These are phyloP conservation scores for Phenacoccus solenopsis DNA, from an alignment of 1,140 invertebrate species.

Conservation along the genomic window DNA sequence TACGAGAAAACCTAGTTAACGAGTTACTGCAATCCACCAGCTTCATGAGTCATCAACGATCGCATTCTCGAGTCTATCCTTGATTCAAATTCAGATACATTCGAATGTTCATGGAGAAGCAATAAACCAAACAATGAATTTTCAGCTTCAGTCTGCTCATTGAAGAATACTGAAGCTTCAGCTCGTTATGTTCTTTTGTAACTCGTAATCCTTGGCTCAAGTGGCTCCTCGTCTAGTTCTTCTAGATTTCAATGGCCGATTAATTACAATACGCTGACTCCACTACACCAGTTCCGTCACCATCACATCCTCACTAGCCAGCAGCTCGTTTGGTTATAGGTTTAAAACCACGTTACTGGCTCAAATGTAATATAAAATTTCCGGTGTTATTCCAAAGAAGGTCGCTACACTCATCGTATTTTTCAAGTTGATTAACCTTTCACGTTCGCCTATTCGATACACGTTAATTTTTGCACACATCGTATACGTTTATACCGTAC, in stretches of 20 bases:
- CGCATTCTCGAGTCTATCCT: too few species aligned
- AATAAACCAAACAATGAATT: too few species aligned
- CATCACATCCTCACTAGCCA: not conserved
- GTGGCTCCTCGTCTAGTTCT: not conserved
- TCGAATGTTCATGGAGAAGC: too few species aligned
- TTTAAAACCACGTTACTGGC: not conserved
- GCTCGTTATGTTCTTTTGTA: not conserved
- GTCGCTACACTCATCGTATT: not conserved
- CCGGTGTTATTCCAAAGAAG: too few species aligned
- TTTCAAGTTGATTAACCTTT: not conserved
- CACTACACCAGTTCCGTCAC: not conserved
- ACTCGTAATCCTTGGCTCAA: not conserved
- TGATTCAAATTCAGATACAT: too few species aligned
- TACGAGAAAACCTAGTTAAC: too few species aligned
- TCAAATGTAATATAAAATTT: not conserved
- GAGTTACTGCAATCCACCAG: too few species aligned
- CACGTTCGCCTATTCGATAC: not conserved
- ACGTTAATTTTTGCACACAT: not conserved
- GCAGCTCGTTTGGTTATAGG: not conserved
- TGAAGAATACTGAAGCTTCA: not conserved
- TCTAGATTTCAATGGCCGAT: not conserved
- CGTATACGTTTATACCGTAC: not conserved
- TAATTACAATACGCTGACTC: not conserved
- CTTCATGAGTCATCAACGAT: too few species aligned
- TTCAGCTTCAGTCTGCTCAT: not conserved